phyloP scores from a whole-genome alignment of 2,888 invertebrate species.

The Archaeoteleia sp. region DNA sequence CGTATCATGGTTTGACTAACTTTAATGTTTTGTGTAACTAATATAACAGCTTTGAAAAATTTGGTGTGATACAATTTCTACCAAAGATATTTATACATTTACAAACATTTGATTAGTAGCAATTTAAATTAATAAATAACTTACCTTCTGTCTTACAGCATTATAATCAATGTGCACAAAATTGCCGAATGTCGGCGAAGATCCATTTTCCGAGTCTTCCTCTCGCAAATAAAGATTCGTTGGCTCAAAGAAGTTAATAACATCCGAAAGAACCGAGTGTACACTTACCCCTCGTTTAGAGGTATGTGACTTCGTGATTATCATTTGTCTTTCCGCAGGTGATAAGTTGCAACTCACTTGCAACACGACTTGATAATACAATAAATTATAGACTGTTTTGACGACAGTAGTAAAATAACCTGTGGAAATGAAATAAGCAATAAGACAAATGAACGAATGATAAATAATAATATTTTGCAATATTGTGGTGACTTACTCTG shows the following conservation, averaged over 20 bases:
- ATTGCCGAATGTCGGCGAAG: too few species aligned
- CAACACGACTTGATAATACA: slow-evolving; percentile 91
- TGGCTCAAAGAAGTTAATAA: slow-evolving; percentile 64
- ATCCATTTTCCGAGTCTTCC: slow-evolving; percentile 34
- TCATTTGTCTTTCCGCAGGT: slow-evolving; percentile 77
- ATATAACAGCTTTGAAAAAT: too few species aligned
- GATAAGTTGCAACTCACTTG: slow-evolving; percentile 84
- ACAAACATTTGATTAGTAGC: too few species aligned
- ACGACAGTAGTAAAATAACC: slow-evolving; percentile 93
- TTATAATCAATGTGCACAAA: too few species aligned
- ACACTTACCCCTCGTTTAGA: too few species aligned
- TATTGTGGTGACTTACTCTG: slow-evolving; percentile 88
- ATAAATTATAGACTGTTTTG: slow-evolving; percentile 89
- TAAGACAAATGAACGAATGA: not conserved
- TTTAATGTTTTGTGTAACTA: too few species aligned
- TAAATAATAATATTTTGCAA: not conserved
- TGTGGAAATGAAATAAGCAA: slow-evolving; percentile 74
- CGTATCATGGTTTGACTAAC: too few species aligned
- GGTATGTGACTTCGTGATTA: too few species aligned
- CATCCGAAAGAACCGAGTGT: slow-evolving; percentile 62
- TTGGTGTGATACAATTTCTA: too few species aligned
- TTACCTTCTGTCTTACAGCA: too few species aligned
- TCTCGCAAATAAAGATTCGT: slow-evolving; percentile 62
- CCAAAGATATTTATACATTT: too few species aligned
- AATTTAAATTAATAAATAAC: too few species aligned